Evolutionary conservation across 2,113 vertebrate species (phyloP).

Genomic region (Pleuronectes platessa): DNA sequence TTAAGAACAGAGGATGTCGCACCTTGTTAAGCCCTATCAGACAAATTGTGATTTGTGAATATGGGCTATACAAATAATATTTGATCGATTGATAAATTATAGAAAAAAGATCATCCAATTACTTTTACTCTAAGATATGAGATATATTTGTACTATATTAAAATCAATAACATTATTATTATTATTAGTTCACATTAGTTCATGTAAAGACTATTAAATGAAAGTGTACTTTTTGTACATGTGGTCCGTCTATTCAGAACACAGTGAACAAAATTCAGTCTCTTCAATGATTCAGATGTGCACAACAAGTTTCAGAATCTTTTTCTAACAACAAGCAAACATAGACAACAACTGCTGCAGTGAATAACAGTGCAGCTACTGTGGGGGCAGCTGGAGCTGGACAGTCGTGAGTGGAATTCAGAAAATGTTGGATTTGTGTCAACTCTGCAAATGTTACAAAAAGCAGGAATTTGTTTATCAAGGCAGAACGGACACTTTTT

Average conservation of each 20-base stretch:
- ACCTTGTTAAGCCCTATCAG: too few species aligned
- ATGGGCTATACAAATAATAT: too few species aligned
- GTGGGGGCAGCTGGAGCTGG: constrained; percentile 5
- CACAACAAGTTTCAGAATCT: neutral
- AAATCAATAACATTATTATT: too few species aligned
- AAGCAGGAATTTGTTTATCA: constrained; percentile 22
- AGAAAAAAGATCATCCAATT: too few species aligned
- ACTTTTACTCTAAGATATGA: too few species aligned
- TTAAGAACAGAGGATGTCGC: too few species aligned
- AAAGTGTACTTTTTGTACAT: too few species aligned
- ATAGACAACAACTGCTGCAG: neutral
- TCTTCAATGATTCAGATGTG: neutral
- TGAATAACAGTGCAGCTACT: constrained; percentile 7
- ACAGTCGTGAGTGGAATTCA: constrained; percentile 22
- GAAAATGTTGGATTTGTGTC: constrained; percentile 50
- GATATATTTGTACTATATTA: too few species aligned
- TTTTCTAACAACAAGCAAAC: neutral
- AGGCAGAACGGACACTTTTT: neutral
- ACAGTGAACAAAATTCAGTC: neutral
- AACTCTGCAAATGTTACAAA: constrained; percentile 41
- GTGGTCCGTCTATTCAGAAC: too few species aligned
- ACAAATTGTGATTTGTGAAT: too few species aligned
- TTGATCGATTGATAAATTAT: too few species aligned
- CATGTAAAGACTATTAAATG: neutral
- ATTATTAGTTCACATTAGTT: too few species aligned